These are phyloP conservation scores for Cactoblastis cactorum DNA, from an alignment of 2,888 invertebrate genomes.

Conservation along the genomic window DNA sequence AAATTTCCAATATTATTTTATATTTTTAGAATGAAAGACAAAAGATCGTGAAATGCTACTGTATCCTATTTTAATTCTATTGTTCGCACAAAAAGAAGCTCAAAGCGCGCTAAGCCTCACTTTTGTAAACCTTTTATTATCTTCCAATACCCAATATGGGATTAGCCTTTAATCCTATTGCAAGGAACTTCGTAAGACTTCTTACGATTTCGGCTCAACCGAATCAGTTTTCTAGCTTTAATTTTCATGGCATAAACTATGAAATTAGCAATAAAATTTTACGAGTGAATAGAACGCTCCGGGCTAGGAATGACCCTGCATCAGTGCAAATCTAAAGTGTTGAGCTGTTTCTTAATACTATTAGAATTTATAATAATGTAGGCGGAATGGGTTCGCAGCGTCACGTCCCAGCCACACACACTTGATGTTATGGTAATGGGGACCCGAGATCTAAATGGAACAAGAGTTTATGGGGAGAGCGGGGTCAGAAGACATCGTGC, in stretches of 20 bases:
- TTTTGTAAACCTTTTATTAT: constrained; percentile 40
- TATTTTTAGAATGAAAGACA: too few species aligned
- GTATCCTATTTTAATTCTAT: not conserved
- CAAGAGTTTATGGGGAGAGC: constrained; percentile 40
- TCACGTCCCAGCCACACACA: constrained; percentile 48
- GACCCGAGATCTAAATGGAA: constrained; percentile 56
- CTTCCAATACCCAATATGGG: constrained; percentile 45
- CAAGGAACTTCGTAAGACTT: constrained; percentile 35
- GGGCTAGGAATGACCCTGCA: constrained; percentile 43
- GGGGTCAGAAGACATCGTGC: constrained; percentile 61
- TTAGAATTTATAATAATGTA: constrained; percentile 54
- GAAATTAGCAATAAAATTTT: constrained; percentile 53
- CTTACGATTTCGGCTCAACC: constrained; percentile 43
- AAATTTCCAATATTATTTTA: too few species aligned
- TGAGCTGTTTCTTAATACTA: constrained; percentile 40
- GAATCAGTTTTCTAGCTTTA: constrained; percentile 22
- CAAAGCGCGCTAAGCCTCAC: constrained; percentile 40
- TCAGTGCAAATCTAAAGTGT: constrained; percentile 51
- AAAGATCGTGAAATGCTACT: too few species aligned
- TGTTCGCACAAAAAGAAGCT: constrained; percentile 27
- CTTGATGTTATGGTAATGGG: constrained; percentile 55
- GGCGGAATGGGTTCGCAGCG: not conserved
- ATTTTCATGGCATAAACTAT: constrained; percentile 30
- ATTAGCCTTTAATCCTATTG: constrained; percentile 48
- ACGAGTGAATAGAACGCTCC: constrained; percentile 36